Conservation (phyloP, 2,888 invertebrate genomes). For the Clitarchus hookeri region DNA sequence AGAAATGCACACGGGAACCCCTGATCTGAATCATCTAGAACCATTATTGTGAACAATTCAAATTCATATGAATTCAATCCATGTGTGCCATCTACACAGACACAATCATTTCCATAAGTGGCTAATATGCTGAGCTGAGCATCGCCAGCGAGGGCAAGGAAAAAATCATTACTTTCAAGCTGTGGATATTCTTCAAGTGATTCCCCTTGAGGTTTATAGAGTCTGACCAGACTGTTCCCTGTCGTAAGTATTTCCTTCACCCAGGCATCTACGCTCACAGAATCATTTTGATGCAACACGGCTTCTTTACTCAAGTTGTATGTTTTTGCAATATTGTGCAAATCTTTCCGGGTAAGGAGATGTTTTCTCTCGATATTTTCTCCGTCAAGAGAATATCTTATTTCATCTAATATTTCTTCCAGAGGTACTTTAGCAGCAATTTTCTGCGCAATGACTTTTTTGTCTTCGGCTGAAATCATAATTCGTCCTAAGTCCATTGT, state of each 20-base stretch:
- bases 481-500: conserved; percentile 43
- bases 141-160: neutral
- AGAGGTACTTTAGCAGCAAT: conserved; percentile 26
- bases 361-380: conserved; percentile 18
- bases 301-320: neutral
- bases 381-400: neutral
- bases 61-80: conserved; percentile 43
- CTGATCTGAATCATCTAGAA: conserved; percentile 43
- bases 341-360: neutral
- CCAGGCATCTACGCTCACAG: neutral
- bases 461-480: conserved; percentile 40
- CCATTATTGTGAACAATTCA: conserved; percentile 31
- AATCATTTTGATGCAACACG: neutral
- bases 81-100: conserved; percentile 47
- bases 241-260: neutral
- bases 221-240: neutral
- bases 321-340: neutral
- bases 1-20: conserved; percentile 45
- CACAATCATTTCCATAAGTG: conserved; percentile 42
- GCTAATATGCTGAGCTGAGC: neutral
- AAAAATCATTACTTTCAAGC: neutral
- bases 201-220: conserved; percentile 18
- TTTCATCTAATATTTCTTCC: conserved; percentile 21
- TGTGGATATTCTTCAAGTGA: neutral
- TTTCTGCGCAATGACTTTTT: conserved; percentile 42